Base-by-base conservation (phyloP, 2,888 invertebrate species). In the Dasysyrphus tricinctus region DNA sequence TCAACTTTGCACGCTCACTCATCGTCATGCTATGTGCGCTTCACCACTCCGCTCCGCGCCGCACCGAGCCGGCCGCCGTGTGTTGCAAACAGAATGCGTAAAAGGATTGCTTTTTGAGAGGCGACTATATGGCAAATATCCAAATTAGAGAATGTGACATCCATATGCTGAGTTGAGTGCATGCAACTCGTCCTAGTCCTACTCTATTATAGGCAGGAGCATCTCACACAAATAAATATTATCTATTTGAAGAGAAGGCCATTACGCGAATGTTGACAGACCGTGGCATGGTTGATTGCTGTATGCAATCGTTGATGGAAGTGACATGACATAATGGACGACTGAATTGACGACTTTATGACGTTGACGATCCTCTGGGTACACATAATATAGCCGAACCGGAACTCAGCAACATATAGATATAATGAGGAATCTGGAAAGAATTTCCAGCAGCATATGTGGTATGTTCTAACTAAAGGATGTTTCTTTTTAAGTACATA, bases 251-350 rank as follows among this genome's bases (percentile, higher is more conserved):
- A 70, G 75, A 76, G 80, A 65, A 76, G 57, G 47, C 84, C 80
- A 80, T 85, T 81, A 80, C 77, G 67, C 77, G 63, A 67, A 77
- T 80, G 85, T 81, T 85, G 80, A 81, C 85, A 81, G 81, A 77
- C 74, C 47, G 54, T 73, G 77, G 72, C 69, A 69, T 49, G 19
- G 56, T 47, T 56, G 74, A 70, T 72, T 70, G 51, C 54, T 72
- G 57, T 61, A 49, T 70, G 59, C 51, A 51, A 47, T 65, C 11
- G 78, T 19, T 78, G 78, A 78, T 82, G 59, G 59, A 61, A 78
- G 32, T 78, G 61, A 74, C 69, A 77, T 63, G 59, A 19, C 49
- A 56, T 57, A 42, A 77, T 74, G 63, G 54, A 63, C 65, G 67
- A 24, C 44, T 57, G 42, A 34, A 44, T 59, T 67, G 44, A 76